Conservation (phyloP, 2,888 invertebrate species). For the Ennomos fuscantarius region DNA sequence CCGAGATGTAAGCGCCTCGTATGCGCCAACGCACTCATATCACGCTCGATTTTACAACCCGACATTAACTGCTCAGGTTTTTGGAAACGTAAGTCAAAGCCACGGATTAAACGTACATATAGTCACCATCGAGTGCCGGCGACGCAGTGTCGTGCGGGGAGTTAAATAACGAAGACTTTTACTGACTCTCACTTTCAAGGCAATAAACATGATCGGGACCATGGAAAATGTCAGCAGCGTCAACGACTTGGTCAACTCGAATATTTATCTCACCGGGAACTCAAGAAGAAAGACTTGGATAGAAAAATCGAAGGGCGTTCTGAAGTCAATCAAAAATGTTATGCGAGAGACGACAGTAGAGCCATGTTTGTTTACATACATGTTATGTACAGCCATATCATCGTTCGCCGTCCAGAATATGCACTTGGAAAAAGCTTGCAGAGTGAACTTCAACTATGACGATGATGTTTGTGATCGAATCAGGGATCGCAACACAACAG, state of each 20-base stretch:
- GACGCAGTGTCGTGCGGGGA: slow-evolving; percentile 61
- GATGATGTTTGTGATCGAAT: slow-evolving; percentile 83
- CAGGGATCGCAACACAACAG: slow-evolving; percentile 69
- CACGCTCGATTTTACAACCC: slow-evolving; percentile 72
- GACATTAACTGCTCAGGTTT: slow-evolving; percentile 77
- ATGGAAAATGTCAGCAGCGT: slow-evolving; percentile 59
- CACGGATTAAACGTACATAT: slow-evolving; percentile 64
- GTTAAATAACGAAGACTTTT: slow-evolving; percentile 62
- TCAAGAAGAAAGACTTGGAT: slow-evolving; percentile 57
- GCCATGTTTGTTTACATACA: slow-evolving; percentile 87
- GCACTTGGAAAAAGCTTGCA: slow-evolving; percentile 86
- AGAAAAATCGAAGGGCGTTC: slow-evolving; percentile 62
- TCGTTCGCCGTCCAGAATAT: slow-evolving; percentile 85
- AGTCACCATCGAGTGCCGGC: slow-evolving; percentile 62
- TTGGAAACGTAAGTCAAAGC: slow-evolving; percentile 73
- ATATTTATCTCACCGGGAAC: slow-evolving; percentile 63
- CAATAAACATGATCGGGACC: slow-evolving; percentile 62
- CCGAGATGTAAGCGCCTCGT: slow-evolving; percentile 73
- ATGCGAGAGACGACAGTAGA: slow-evolving; percentile 85
- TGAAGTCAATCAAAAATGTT: slow-evolving; percentile 68
- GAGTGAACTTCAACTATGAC: slow-evolving; percentile 80
- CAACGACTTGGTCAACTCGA: slow-evolving; percentile 70
- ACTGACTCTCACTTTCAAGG: slow-evolving; percentile 69
- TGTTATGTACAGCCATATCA: slow-evolving; percentile 87
- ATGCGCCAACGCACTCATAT: slow-evolving; percentile 67